Evolutionary conservation across 30 jellyfish, hydroid and myxozoan species (phyloP).

Genomic region (Cassiopea xamachana): DNA sequence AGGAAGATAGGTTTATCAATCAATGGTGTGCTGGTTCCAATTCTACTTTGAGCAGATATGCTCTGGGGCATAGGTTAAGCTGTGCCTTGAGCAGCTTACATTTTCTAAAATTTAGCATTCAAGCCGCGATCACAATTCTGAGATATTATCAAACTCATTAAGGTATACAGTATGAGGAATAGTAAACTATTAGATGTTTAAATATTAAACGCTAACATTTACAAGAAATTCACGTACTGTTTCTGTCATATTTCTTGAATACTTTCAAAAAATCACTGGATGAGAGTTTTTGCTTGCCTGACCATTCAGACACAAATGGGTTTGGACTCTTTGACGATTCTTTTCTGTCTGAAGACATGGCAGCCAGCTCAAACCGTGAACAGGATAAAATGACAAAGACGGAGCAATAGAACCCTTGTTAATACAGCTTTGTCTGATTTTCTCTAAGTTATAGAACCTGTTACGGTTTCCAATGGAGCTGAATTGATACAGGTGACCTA

Average conservation of each 20-base stretch:
- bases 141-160: no score
- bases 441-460: neutral
- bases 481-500: neutral
- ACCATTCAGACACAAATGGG: constrained; percentile 56
- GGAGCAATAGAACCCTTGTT: neutral
- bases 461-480: neutral
- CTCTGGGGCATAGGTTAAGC: no score
- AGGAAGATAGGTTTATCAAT: no score
- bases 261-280: constrained; percentile 55
- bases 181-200: no score
- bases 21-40: no score
- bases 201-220: neutral
- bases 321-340: neutral
- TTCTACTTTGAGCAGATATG: no score
- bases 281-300: constrained; percentile 42
- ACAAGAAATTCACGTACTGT: constrained; percentile 28
- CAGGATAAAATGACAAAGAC: neutral
- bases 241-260: constrained; percentile 67
- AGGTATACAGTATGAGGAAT: no score
- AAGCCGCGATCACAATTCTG: no score
- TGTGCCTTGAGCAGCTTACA: no score
- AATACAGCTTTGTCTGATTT: neutral
- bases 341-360: neutral
- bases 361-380: neutral
- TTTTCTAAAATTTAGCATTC: no score